Base-by-base conservation (phyloP, 2,797 vertebrate species). In the Picus viridis region DNA sequence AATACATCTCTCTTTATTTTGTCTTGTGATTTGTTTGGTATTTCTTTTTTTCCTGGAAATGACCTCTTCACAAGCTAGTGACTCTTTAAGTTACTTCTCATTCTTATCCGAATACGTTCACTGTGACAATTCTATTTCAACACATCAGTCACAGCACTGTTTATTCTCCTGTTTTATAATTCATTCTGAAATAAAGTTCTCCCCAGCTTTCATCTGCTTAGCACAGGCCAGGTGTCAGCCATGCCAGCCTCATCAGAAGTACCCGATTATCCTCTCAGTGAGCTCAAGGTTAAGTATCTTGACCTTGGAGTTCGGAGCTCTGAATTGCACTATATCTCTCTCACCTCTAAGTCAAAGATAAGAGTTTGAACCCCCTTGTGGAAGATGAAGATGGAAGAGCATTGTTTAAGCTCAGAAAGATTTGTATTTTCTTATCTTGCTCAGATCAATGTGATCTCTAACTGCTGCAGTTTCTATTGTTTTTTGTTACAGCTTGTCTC, bases 361-460 rank as follows among this genome's bases (percentile, higher is more conserved):
- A 82, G 86, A 69, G 29, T 62, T 62, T 85, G 29, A 93, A 85
- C 4, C 10, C 12, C 17, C 41, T 49, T 81, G 78, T 63, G 43
- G 59, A 81, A 89, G 65, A 77, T 20, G 51, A 82, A 89, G 70
- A 83, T 54, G 61, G 62, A 88, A 84, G 62, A 90, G 85, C 36
- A n/a, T 77, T 91, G 69, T 77, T 90, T 85, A 87, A 94, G 87
- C 29, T 85, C 69, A 53, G 75, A 86, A 90, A 87, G 54, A 87
- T 49, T 59, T 14, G 1, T 39, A 29, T 83, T 96, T 90, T 84
- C 63, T 90, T 78, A 71, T 69, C 70, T 81, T 64, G 16, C 72
- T 73, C 32, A 53, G n/a, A 93, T 80, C 72, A 83, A 51, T 87
- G 85, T 87, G 47, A 81, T 89, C 51, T 75, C 70, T 78, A 87